Percentiles rank a stretch among this genome's conserved stretches.
Evolutionary conservation across 2,113 vertebrate genomes (phyloP).

Genomic region (Cacatua alba): DNA sequence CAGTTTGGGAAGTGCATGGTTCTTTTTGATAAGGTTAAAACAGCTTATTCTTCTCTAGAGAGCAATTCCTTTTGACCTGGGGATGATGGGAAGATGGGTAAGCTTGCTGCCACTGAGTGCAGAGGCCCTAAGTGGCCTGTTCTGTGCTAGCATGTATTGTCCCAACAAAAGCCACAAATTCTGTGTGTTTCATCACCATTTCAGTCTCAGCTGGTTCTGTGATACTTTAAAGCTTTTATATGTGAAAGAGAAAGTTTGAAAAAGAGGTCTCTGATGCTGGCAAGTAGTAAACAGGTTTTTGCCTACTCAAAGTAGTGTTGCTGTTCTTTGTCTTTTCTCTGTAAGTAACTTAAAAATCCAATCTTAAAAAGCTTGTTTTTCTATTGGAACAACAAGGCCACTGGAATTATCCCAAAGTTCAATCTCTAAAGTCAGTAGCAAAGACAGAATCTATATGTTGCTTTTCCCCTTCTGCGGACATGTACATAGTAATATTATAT

Average conservation of each 20-base stretch:
- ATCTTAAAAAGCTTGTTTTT: not conserved
- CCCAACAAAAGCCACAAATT: not conserved
- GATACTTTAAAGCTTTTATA: not conserved
- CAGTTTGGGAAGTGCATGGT: not conserved
- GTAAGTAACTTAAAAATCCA: not conserved
- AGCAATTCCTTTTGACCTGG: not conserved
- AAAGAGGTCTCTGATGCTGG: not conserved
- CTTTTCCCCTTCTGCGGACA: not conserved
- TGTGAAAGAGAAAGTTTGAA: not conserved
- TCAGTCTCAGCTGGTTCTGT: not conserved
- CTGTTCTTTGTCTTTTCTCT: not conserved
- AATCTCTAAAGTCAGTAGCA: not conserved
- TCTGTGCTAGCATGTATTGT: not conserved
- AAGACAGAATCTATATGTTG: not conserved
- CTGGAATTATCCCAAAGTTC: not conserved
- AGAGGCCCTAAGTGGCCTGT: not conserved
- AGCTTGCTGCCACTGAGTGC: fast-evolving
- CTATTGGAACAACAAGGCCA: not conserved
- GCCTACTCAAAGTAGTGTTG: not conserved
- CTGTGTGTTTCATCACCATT: not conserved
- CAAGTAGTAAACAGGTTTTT: not conserved
- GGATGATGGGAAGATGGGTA: not conserved
- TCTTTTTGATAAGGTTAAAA: not conserved
- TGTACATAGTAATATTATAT: not conserved
- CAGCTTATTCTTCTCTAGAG: not conserved